Evolutionary conservation across 2,113 vertebrate species (phyloP).

Genomic region (Plecotus auritus): DNA sequence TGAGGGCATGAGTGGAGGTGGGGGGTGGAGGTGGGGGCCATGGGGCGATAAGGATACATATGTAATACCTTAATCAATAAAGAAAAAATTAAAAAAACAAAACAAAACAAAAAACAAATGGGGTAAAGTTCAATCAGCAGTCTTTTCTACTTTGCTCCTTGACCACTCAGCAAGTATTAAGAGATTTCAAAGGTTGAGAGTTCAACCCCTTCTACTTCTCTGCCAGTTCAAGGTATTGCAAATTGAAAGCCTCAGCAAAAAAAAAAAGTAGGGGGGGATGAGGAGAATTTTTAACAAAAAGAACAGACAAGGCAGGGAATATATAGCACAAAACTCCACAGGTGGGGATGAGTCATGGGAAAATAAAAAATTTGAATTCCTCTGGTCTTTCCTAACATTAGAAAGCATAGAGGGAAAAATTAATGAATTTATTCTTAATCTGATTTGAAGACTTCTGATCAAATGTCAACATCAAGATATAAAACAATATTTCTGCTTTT

Average conservation of each 20-base stretch:
- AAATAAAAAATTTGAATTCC: neutral
- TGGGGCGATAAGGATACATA: no score
- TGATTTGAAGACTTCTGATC: slow-evolving; percentile 22
- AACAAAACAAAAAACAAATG: neutral
- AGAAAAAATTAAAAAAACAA: no score
- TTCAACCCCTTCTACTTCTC: slow-evolving; percentile 34
- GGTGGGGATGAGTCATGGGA: slow-evolving; percentile 27
- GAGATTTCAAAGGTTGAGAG: slow-evolving; percentile 70
- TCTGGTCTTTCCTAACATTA: slow-evolving; percentile 15
- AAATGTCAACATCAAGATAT: neutral
- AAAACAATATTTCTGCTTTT: slow-evolving; percentile 26
- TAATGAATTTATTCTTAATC: neutral
- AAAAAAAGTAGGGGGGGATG: neutral
- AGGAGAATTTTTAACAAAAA: slow-evolving; percentile 26
- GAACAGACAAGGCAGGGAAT: slow-evolving; percentile 13
- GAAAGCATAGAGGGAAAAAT: neutral
- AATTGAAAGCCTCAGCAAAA: slow-evolving; percentile 60
- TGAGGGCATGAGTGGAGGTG: no score
- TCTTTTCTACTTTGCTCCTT: slow-evolving; percentile 37
- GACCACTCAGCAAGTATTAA: slow-evolving; percentile 58
- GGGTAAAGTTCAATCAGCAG: slow-evolving; percentile 47
- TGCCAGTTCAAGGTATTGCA: slow-evolving; percentile 46
- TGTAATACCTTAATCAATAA: no score
- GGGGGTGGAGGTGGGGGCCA: no score
- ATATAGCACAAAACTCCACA: slow-evolving; percentile 44